A percentile compares a stretch with the other conserved stretches of the same genome.
phyloP scores from a whole-genome alignment of 2,888 invertebrate species.

The Oscheius myriophilus region DNA sequence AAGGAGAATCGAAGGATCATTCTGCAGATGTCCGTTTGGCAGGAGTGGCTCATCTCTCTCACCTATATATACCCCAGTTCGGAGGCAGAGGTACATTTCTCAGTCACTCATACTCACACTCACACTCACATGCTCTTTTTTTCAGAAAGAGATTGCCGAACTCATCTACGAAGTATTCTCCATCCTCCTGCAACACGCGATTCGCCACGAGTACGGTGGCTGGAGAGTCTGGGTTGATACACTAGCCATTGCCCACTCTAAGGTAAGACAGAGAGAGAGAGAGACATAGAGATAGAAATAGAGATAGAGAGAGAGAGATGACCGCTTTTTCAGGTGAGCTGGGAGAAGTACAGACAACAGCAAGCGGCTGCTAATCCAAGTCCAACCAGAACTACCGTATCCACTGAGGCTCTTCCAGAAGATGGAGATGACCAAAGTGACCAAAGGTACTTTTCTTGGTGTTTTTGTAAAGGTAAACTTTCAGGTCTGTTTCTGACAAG shows the following conservation, averaged over 20 bases:
- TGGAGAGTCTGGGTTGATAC: slow-evolving; percentile 99
- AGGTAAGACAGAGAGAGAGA: too few relatives aligned
- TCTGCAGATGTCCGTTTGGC: slow-evolving; percentile 99
- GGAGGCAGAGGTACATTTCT: slow-evolving; percentile 41
- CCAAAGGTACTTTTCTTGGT: too few relatives aligned
- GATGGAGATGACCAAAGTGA: slow-evolving; percentile 9
- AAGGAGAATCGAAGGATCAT: slow-evolving; percentile 92
- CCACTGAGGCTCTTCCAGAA: not conserved
- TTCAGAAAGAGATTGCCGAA: slow-evolving; percentile 83
- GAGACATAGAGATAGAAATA: too few relatives aligned
- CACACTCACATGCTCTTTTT: too few relatives aligned
- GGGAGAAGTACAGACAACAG: slow-evolving; percentile 87
- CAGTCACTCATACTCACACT: not conserved
- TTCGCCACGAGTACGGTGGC: slow-evolving; percentile 98
- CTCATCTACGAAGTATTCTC: slow-evolving; percentile 97
- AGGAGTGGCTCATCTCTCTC: slow-evolving; percentile 93
- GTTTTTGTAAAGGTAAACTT: not conserved
- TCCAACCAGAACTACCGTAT: slow-evolving; percentile 11
- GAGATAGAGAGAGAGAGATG: too few relatives aligned
- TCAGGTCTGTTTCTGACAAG: slow-evolving; percentile 68
- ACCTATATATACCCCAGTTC: slow-evolving; percentile 93
- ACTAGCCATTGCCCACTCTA: slow-evolving; percentile 96
- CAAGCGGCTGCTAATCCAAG: not conserved
- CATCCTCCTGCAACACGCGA: slow-evolving; percentile 96
- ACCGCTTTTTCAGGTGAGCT: slow-evolving; percentile 81